Conservation (phyloP, 1,140 invertebrate species). For the Drosophila sproati region DNA sequence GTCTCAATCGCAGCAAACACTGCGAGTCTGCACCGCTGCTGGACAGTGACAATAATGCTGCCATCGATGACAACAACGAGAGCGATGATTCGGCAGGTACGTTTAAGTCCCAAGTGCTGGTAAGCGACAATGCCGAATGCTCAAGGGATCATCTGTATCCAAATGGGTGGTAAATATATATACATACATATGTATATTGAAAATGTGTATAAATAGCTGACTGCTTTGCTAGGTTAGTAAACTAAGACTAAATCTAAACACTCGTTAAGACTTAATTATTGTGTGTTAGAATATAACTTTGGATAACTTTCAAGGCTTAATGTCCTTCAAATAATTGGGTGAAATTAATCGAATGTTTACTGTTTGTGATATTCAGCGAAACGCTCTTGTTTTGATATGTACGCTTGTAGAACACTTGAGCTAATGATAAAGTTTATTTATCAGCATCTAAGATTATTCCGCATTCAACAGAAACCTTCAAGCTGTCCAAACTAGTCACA, state of each 20-base stretch:
- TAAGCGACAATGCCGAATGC: not conserved
- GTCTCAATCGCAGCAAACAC: slow-evolving; percentile 14
- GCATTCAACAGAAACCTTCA: slow-evolving; percentile 13
- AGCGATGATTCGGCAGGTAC: slow-evolving; percentile 48
- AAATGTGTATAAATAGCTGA: no score
- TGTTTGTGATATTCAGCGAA: not conserved
- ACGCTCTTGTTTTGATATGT: not conserved
- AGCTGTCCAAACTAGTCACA: slow-evolving; percentile 15
- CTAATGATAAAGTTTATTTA: slow-evolving; percentile 12
- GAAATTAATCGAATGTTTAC: not conserved
- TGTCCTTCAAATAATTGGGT: no score
- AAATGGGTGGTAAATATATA: not conserved
- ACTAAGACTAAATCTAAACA: no score
- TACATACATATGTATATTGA: no score
- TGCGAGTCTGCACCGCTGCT: slow-evolving; percentile 55
- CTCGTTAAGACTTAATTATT: no score
- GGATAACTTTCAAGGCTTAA: no score
- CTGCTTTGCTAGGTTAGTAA: no score
- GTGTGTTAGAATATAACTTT: no score
- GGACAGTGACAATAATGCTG: slow-evolving; percentile 40
- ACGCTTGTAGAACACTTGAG: slow-evolving; percentile 1
- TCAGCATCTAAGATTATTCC: slow-evolving; percentile 3
- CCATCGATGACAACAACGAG: slow-evolving; percentile 1
- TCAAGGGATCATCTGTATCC: not conserved
- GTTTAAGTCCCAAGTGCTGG: slow-evolving; percentile 17